Conservation (phyloP, 2,888 invertebrate genomes). For the Odontocolon sp. region DNA sequence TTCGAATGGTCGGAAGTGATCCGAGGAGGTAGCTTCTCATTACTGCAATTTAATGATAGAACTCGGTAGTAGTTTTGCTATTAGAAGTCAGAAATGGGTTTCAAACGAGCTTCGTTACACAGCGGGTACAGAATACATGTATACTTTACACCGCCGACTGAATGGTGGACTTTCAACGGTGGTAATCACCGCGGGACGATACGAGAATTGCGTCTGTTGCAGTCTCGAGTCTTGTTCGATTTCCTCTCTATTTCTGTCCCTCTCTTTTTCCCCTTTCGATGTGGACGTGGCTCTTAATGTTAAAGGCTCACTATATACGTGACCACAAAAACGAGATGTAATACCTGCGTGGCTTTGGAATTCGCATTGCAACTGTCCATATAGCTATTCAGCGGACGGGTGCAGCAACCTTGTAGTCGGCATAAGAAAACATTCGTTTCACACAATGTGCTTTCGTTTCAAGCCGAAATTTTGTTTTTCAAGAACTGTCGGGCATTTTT, state of each 20-base stretch:
- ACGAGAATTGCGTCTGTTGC: constrained; percentile 30
- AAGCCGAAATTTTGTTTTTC: too few relatives aligned
- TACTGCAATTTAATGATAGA: constrained; percentile 27
- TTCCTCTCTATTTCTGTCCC: neutral
- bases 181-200: constrained; percentile 50
- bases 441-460: too few relatives aligned
- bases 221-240: constrained; percentile 14
- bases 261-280: neutral
- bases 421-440: constrained; percentile 35
- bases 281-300: constrained; percentile 40
- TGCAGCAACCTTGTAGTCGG: neutral
- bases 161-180: constrained; percentile 39
- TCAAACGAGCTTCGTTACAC: constrained; percentile 31
- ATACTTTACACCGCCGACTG: too few relatives aligned
- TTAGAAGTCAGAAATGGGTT: constrained; percentile 48
- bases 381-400: constrained; percentile 5
- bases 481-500: too few relatives aligned
- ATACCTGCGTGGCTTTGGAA: constrained; percentile 27
- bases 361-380: constrained; percentile 13
- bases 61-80: constrained; percentile 18
- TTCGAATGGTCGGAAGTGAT: constrained; percentile 12
- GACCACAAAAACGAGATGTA: constrained; percentile 42
- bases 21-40: constrained; percentile 25
- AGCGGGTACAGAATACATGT: too few relatives aligned
- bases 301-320: constrained; percentile 41